Base-by-base conservation (phyloP, 2,797 vertebrate genomes). In the Eleutherodactylus coqui region DNA sequence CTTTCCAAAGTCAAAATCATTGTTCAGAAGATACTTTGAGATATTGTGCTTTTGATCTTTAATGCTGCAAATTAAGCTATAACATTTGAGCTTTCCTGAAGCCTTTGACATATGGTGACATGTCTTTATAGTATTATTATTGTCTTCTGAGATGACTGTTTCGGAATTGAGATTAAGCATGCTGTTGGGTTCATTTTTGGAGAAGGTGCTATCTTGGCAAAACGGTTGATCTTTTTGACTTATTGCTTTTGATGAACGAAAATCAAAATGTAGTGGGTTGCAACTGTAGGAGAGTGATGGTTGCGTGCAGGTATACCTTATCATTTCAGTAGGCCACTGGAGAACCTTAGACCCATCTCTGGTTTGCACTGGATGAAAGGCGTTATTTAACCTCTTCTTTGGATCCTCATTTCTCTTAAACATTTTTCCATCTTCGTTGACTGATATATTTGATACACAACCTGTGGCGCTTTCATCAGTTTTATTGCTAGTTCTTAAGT, bases 281-380 rank as follows among this genome's bases (percentile, higher is more conserved):
- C 97, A 95, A 51, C 96, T 96, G 9, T 96, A 97, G 45, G 97
- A 97, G 90, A 98, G 89, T 0, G 96, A 94, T 36, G 96, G 97
- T 2, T 92, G 92, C 0, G 94, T 95, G 73, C 88, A 92, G 47
- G 97, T 98, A 86, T 96, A 96, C 88, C 90, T 91, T 60, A 97
- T 88, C 96, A 98, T 97, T 92, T 97, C 97, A 0, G 96, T 95
- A 0, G 97, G 97, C 97, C 97, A 98, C 72, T 96, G 96, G 85
- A 97, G 96, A 86, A 96, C 89, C 38, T 93, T 94, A 27, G 93
- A 92, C 1, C 96, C 94, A 2, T 95, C 92, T 87, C 96, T 96
- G 86, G 94, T 96, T 83, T 95, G 89, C 11, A 98, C 96, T 0
- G 92, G 93, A 89, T 96, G 82, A 93, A 98, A 96, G 2, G 95